Evolutionary conservation across 1,140 invertebrate species (phyloP).

Genomic region (Wiebesia pumilae): DNA sequence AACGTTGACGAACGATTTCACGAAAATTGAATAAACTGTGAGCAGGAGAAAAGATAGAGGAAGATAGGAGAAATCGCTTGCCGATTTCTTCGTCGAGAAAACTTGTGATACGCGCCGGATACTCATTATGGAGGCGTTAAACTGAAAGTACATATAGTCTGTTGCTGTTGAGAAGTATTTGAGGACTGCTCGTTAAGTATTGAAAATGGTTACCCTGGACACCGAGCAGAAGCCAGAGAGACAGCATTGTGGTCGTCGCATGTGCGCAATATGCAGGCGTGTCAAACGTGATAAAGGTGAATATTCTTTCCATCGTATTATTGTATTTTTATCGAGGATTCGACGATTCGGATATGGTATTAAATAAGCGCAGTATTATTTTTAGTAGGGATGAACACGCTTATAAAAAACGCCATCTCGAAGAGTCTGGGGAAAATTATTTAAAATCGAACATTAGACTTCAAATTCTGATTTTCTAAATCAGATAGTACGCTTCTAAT

Average conservation of each 20-base stretch:
- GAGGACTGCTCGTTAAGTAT: background rate
- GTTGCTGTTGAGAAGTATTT: slow-evolving; percentile 23
- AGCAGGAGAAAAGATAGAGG: background rate
- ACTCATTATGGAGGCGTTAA: too few species aligned
- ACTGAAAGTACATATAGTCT: background rate
- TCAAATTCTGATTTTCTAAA: too few species aligned
- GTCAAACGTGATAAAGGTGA: slow-evolving; percentile 74
- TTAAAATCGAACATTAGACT: too few species aligned
- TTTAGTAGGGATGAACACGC: background rate
- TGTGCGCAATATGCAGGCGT: slow-evolving; percentile 74
- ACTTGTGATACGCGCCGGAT: background rate
- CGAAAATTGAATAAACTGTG: background rate
- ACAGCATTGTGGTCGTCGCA: slow-evolving; percentile 72
- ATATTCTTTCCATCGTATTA: slow-evolving; percentile 20
- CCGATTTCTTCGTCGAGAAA: background rate
- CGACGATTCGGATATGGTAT: background rate
- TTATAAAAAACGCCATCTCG: background rate
- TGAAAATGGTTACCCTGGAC: slow-evolving; percentile 73
- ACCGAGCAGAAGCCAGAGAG: slow-evolving; percentile 72
- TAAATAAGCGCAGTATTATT: background rate
- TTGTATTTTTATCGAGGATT: background rate
- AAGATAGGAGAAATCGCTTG: too few species aligned
- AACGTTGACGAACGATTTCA: background rate
- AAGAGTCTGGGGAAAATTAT: too few species aligned
- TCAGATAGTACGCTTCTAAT: too few species aligned